Base-by-base conservation (phyloP, 1,140 invertebrate genomes). In the Lordiphosa collinella region DNA sequence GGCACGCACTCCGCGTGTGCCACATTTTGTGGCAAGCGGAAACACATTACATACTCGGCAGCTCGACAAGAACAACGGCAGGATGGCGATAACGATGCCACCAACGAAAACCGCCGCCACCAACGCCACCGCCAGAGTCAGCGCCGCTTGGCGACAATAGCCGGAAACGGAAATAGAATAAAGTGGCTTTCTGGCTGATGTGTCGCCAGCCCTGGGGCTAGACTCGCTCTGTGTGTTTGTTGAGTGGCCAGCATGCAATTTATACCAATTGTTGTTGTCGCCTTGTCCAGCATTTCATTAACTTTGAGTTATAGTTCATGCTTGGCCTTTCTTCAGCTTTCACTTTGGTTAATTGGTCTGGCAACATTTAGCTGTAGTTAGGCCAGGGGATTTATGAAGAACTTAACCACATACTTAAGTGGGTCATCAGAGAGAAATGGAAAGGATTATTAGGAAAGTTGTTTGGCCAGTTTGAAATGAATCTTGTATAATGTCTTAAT, bases 121-220 rank as follows among this genome's bases (percentile, higher is more conserved):
- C 18, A 22, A 4, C 18, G 4, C 18, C 18, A 5, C 18, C 18
- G 1, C 18, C 18, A n/a, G n/a, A n/a, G n/a, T n/a, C n/a, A n/a
- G n/a, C n/a, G 18, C 14, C 3, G 14, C 18, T 22, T 22, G 18
- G 70, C 75, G 76, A 80, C 60, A 82, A 80, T 70, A 80, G 76
- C 60, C 70, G 75, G 75, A 80, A 80, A 80, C 75, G 75, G 75
- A 80, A 80, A 80, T 80, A 80, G 75, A 80, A 82, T 80, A 80
- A 80, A 80, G 76, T 80, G 74, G 64, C 74, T 73, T 79, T 78
- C 75, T 80, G 59, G 54, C 10, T 78, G 68, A 78, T 69, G 74
- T 69, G 63, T 68, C 63, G 68, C 54, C 44, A 22, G 29, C 37
- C 31, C 38, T 6, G 12, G 18, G 49, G 4, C 31, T 32, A 54